Conservation (phyloP, 1,140 invertebrate genomes). For the Odontomachus brunneus region DNA sequence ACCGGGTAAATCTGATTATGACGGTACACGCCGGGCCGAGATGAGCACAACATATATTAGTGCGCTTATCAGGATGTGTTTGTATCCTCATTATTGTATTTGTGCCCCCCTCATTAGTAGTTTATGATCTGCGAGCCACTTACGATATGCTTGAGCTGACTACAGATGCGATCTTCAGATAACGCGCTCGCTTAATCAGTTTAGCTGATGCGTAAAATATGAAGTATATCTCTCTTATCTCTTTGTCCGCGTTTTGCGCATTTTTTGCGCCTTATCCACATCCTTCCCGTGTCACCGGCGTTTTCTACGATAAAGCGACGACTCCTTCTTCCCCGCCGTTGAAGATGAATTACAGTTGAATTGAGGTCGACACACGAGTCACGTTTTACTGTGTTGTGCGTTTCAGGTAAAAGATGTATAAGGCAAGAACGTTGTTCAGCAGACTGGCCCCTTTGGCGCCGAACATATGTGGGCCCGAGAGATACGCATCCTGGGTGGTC, state of each 20-base stretch:
- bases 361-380: background rate
- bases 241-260: background rate
- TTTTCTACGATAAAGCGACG: background rate
- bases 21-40: background rate
- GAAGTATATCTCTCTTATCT: background rate
- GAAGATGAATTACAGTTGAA: no score
- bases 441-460: conserved; percentile 87
- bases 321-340: no score
- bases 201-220: conserved; percentile 20
- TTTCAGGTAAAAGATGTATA: conserved; percentile 88
- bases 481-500: conserved; percentile 90
- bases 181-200: background rate
- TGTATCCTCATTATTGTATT: background rate
- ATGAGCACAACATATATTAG: background rate
- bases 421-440: conserved; percentile 88
- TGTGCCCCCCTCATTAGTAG: no score
- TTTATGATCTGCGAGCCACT: background rate
- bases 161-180: background rate
- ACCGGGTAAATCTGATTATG: conserved; percentile 1
- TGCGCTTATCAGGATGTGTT: conserved; percentile 8
- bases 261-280: background rate
- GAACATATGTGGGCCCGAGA: conserved; percentile 87
- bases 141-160: conserved; percentile 7
- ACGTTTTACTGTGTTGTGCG: background rate
- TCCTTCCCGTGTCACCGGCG: background rate